Evolutionary conservation across 2,888 invertebrate genomes (phyloP), one percentile per base, ranked within the genome.

Genomic region (Trichopria drosophilae): DNA sequence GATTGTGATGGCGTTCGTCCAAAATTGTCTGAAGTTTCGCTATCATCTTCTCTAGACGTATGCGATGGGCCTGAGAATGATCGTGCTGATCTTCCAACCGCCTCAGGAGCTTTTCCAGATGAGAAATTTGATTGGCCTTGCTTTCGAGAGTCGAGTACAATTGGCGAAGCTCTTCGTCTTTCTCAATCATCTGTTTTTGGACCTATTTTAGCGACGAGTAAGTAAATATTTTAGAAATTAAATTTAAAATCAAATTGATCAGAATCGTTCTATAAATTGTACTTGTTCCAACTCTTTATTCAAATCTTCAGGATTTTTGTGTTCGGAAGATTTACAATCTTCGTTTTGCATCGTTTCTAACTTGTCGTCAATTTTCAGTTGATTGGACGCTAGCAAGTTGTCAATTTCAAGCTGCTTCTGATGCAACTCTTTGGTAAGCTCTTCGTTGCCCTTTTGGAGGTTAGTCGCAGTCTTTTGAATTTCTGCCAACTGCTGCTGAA

Each of bases 51-150:
- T 83, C 83, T 51, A 81, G 76, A 1, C 82, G 76, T 24, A 81
- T 82, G 3, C 83, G 79, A 63, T 82, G 82, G 55, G 79, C 80
- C 61, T 83, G 82, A 5, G 81, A 78, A 10, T 80, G 77, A 26
- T 79, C 72, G 60, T 82, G 81, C 57, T 83, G 82, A 53, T 81
- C 81, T 58, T 81, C 82, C 61, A 82, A 67, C 31, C 81, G 78
- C 39, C 80, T 68, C 41, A 83, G 80, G 26, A 81, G 77, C 65
- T 80, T 81, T 61, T 82, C 82, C 45, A 83, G 62, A 42, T 79
- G 76, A 61, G 79, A 78, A 24, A 82, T 78, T 63, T 82, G 81
- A 61, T 78, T 77, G 64, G 81, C 80, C 57, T 82, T 82, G 56
- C 73, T 77, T 58, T 82, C 81, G 23, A 82, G 64, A 1, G 79